A percentile compares a stretch with the other conserved stretches of the same genome.
These are phyloP conservation scores for Scolopax mira DNA, from an alignment of 2,113 vertebrate species.

Conservation along the genomic window DNA sequence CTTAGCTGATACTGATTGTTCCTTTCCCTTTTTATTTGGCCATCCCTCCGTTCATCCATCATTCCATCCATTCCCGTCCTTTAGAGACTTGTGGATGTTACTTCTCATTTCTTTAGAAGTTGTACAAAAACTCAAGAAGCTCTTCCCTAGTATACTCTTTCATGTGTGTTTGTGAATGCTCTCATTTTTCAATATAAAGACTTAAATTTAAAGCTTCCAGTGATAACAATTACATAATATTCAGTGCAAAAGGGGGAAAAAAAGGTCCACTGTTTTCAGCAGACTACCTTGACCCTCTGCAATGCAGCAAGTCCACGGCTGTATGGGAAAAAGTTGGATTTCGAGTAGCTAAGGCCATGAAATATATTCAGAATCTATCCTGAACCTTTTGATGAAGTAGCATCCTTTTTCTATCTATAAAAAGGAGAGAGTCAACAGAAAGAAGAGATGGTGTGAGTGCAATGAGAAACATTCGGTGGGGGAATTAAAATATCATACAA, in stretches of 20 bases:
- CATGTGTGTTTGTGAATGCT: conserved; percentile 13
- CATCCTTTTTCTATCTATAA: neutral
- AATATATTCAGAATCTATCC: neutral
- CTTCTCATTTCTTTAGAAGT: neutral
- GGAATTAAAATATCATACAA: neutral
- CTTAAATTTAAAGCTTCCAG: neutral
- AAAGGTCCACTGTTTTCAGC: neutral
- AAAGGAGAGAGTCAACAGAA: neutral
- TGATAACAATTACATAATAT: neutral
- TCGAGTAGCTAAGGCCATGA: neutral
- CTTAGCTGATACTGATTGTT: conserved; percentile 55
- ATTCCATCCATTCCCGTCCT: conserved; percentile 31
- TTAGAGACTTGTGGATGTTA: conserved; percentile 34
- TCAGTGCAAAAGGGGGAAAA: neutral
- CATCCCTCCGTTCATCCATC: conserved; percentile 36
- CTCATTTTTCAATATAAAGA: neutral
- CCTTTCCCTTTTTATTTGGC: conserved; percentile 68
- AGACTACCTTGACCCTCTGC: neutral
- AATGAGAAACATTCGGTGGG: neutral
- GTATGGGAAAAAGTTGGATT: neutral
- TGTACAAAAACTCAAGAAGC: neutral
- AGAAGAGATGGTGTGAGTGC: neutral
- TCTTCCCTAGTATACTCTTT: conserved; percentile 30
- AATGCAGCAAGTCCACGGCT: neutral
- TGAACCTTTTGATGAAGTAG: neutral